A percentile compares a stretch with the other conserved stretches of the same genome.
Evolutionary conservation across 2,888 invertebrate genomes (phyloP).

Genomic region (Drosophila anomalata): DNA sequence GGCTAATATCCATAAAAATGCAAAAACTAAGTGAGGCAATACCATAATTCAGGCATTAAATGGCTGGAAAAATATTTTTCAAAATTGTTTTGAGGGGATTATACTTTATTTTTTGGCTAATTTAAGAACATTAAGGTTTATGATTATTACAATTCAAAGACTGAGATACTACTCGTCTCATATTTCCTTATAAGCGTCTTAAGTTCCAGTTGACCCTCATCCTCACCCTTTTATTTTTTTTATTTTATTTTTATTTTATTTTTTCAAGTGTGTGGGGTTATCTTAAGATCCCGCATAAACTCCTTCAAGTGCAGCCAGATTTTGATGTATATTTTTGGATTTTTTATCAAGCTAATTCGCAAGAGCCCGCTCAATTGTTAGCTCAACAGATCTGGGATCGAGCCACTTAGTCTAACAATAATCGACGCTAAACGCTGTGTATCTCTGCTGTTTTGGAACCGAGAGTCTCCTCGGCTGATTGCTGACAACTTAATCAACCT

Average conservation of each 20-base stretch:
- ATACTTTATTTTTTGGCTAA: background rate
- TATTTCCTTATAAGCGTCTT: background rate
- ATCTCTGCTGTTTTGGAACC: constrained; percentile 19
- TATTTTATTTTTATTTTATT: background rate
- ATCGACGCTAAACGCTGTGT: constrained; percentile 66
- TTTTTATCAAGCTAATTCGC: constrained; percentile 33
- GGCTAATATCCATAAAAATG: background rate
- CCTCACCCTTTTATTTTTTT: background rate
- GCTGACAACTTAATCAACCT: constrained; percentile 76
- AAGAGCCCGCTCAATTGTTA: constrained; percentile 36
- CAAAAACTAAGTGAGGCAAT: background rate
- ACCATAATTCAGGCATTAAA: constrained; percentile 2
- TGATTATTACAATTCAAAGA: background rate
- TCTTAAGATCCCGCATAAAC: constrained; percentile 5
- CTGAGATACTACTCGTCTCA: background rate
- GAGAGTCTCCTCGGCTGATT: constrained; percentile 50
- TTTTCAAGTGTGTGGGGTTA: background rate
- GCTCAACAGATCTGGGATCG: constrained; percentile 35
- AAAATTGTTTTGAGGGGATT: background rate
- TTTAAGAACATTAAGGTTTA: background rate
- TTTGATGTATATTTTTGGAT: background rate
- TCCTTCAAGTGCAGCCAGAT: constrained; percentile 1
- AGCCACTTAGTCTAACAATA: constrained; percentile 41
- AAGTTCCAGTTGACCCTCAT: background rate
- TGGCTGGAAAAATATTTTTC: background rate